Conservation (phyloP, 2,888 invertebrate species). For the Hyalella azteca region DNA sequence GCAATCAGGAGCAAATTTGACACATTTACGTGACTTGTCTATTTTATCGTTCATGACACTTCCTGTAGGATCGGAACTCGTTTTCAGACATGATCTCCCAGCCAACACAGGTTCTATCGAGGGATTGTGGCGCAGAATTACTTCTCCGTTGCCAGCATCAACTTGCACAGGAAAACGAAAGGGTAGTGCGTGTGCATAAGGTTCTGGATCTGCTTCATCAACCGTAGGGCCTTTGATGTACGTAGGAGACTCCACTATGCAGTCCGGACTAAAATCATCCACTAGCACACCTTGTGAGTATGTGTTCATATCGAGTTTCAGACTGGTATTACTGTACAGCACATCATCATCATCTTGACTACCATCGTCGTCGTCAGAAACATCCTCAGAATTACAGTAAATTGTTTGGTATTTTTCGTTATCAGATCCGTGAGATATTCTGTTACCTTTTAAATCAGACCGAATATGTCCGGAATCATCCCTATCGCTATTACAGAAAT, state of each 20-base stretch:
- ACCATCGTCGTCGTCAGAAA: no score
- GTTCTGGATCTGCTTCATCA: no score
- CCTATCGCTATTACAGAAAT: background rate
- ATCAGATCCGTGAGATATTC: background rate
- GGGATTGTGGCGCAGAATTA: no score
- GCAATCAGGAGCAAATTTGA: conserved; percentile 24
- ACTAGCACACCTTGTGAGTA: background rate
- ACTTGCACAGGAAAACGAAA: background rate
- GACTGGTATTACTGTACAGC: no score
- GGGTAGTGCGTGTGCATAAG: no score
- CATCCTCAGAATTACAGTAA: no score
- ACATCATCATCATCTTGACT: background rate
- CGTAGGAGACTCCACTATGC: background rate
- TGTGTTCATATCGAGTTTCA: background rate
- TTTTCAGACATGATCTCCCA: background rate
- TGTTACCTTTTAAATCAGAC: background rate
- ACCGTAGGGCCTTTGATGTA: background rate
- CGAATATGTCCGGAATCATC: background rate
- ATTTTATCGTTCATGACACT: background rate
- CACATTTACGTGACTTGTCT: background rate
- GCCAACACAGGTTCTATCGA: background rate
- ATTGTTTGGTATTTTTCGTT: no score
- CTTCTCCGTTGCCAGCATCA: background rate
- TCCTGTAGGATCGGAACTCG: background rate
- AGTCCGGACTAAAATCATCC: background rate